Base-by-base conservation (phyloP, 1,140 invertebrate genomes). In the Pachyrhynchus sulphureomaculatus region DNA sequence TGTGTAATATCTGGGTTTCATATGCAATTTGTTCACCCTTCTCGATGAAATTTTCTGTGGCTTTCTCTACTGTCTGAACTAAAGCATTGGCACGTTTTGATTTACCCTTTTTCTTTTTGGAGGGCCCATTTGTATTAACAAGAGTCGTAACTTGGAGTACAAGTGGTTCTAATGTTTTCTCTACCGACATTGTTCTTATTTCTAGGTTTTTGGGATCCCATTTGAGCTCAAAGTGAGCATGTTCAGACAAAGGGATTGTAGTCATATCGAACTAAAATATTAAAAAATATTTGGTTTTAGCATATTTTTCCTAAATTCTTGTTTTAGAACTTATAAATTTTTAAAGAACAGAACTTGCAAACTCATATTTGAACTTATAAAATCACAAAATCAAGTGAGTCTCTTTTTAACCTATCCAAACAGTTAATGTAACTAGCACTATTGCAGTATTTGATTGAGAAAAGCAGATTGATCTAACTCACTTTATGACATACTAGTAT, bases 171-270 rank as follows among this genome's bases (percentile, higher is more conserved):
- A 99, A 79, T 0, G 95, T 98, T 72, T 96, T 92, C 74, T 99
- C 95, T 32, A 98, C 95, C 0, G 95, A 96, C 84, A 95, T 93
- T n/a, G 96, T 98, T 24, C 93, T 84, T 56, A 99, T 98, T 82
- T 98, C 95, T 69, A 98, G 79, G 80, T 97, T 97, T 77, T 96
- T 97, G 39, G 95, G 94, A 80, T 98, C 94, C 95, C 95, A 96
- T 32, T 92, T 78, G 29, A 87, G 83, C 8, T 88, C 88, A 75
- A 85, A 86, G 59, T 84, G 82, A 82, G 78, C 23, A 49, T 29
- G 42, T 17, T 18, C n/a, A n/a, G n/a, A n/a, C n/a, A n/a, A n/a
- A 37, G 34, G 5, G 80, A 83, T 84, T 34, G 49, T 52, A 26
- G 21, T 47, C 44, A 47, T 47, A 10, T 47, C 29, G 5, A 29